Base-by-base conservation (phyloP, 1,140 invertebrate genomes). In the Eulimnadia texana region DNA sequence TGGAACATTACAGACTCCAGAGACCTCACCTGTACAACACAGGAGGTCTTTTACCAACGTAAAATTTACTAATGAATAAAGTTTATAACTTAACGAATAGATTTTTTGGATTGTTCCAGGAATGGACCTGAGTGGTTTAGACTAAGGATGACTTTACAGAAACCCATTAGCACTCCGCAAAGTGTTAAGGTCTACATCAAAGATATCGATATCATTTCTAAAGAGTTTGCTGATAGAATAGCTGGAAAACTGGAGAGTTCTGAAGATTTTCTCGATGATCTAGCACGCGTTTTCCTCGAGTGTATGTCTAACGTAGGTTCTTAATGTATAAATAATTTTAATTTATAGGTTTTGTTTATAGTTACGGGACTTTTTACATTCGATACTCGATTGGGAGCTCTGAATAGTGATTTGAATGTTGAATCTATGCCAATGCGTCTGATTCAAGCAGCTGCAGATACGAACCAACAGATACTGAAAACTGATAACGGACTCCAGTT, bases 121-220 rank as follows among this genome's bases (percentile, higher is more conserved):
- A 93, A 94, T 76, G 90, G 90, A 1, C 70, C 74, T 10, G 82
- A 89, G 61, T 94, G 91, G 92, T 84, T 81, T 78, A 76, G 80
- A 60, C 68, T 93, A 1, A 76, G 91, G 23, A 84, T 80, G 62
- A 78, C 81, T 47, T 85, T 92, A 68, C 89, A 93, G 74, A 86
- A 85, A 69, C 80, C 80, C 27, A 72, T 94, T 28, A 84, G 86
- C 64, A 81, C 82, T 61, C 81, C 85, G 0, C 77, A 79, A 58
- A 83, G 81, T 65, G 81, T 88, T 0, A 72, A 80, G 28, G 74
- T 71, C 62, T 87, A 89, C 68, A 70, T 92, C 0, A 64, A 71
- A 11, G 72, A 72, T 24, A 78, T 82, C 3, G 82, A 90, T 70
- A 64, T 68, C 0, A 75, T 88, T 1, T 77, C 84, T 1, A 70